A percentile compares a stretch with the other conserved stretches of the same genome.
phyloP scores from a whole-genome alignment of 2,888 invertebrate species.

The Callinectes sapidus region DNA sequence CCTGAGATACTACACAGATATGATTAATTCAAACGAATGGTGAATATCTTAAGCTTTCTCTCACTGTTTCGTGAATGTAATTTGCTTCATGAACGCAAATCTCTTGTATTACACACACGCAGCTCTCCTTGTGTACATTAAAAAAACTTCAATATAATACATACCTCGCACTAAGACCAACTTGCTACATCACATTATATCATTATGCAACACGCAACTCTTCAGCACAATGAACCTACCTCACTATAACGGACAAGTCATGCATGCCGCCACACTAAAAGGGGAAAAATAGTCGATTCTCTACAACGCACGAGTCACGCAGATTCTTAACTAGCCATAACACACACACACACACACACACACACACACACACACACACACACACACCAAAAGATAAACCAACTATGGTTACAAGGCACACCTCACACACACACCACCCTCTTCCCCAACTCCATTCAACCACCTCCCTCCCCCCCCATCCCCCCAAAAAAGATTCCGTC shows the following conservation, averaged over 20 bases:
- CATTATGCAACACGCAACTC: constrained; percentile 1
- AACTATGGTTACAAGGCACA: background rate
- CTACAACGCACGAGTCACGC: background rate
- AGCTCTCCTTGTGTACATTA: background rate
- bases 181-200: background rate
- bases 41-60: background rate
- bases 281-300: background rate
- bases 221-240: background rate
- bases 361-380: constrained; percentile 1
- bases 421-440: background rate
- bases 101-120: background rate
- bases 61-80: background rate
- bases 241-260: background rate
- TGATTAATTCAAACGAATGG: background rate
- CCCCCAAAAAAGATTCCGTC: background rate
- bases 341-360: background rate
- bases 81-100: background rate
- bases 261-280: background rate
- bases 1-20: too few species aligned
- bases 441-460: background rate
- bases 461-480: background rate
- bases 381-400: background rate
- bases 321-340: background rate
- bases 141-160: background rate
- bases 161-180: background rate